Percentiles rank a stretch among this genome's conserved stretches.
Conservation (phyloP, 2,888 invertebrate genomes). For the Eumerus sabulonum region DNA sequence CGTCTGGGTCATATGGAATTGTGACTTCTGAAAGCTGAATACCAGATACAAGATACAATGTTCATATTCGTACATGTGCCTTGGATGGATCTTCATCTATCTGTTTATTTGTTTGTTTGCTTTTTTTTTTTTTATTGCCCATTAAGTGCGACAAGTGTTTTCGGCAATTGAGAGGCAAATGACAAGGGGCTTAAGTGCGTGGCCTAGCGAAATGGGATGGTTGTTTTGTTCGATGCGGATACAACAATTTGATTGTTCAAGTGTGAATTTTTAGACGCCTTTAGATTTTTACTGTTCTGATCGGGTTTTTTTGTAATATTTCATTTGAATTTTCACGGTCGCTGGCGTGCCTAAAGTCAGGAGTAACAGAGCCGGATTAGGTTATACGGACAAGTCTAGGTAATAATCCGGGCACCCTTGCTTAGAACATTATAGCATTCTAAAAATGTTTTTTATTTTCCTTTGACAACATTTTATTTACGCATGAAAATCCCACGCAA, state of each 20-base stretch:
- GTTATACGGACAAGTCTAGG: no score
- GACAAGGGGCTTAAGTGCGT: slow-evolving; percentile 37
- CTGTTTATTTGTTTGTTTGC: background rate
- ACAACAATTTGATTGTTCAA: slow-evolving; percentile 49
- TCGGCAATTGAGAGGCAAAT: slow-evolving; percentile 36
- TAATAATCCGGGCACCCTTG: no score
- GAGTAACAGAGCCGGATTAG: no score
- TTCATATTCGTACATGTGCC: no score
- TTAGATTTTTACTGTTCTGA: background rate
- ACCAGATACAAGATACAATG: no score
- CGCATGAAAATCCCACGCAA: no score
- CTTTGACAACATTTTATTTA: no score
- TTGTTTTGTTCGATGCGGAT: slow-evolving; percentile 19
- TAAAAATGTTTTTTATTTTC: no score
- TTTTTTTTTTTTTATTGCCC: slow-evolving; percentile 10
- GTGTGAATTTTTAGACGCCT: slow-evolving; percentile 26
- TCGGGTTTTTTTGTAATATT: slow-evolving; percentile 7
- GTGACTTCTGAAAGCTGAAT: slow-evolving; percentile 22
- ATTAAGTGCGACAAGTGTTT: slow-evolving; percentile 59
- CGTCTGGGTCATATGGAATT: slow-evolving; percentile 32
- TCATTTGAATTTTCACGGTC: no score
- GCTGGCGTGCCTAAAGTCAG: no score
- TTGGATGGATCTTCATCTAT: no score
- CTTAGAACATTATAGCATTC: no score
- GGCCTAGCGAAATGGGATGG: slow-evolving; percentile 22